phyloP scores from a whole-genome alignment of 2,888 invertebrate species.

The Hermodice carunculata region DNA sequence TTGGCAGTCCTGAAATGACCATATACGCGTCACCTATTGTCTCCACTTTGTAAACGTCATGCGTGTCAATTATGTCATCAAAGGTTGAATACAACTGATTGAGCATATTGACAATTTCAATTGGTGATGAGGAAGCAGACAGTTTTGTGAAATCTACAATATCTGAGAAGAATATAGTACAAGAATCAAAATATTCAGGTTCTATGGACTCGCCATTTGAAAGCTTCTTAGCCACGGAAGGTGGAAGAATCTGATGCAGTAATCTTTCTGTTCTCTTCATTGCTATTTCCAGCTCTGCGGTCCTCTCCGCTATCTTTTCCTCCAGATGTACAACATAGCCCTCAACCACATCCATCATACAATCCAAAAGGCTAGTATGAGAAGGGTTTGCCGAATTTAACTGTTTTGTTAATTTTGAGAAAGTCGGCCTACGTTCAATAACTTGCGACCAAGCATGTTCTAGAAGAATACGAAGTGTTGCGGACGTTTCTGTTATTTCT shows the following conservation, averaged over 20 bases:
- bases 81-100: slow-evolving; percentile 36
- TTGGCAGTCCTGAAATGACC: slow-evolving; percentile 33
- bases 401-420: background rate
- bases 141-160: slow-evolving; percentile 39
- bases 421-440: slow-evolving; percentile 51
- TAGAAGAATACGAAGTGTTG: no score
- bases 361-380: slow-evolving; percentile 57
- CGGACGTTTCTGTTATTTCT: slow-evolving; percentile 38
- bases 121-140: slow-evolving; percentile 29
- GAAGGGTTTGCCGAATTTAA: slow-evolving; percentile 44
- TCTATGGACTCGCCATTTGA: slow-evolving; percentile 36
- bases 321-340: slow-evolving; percentile 57
- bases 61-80: slow-evolving; percentile 30
- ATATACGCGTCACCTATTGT: slow-evolving; percentile 40
- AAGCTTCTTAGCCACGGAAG: slow-evolving; percentile 46
- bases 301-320: slow-evolving; percentile 53
- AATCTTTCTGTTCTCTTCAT: slow-evolving; percentile 48
- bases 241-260: slow-evolving; percentile 54
- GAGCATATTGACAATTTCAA: slow-evolving; percentile 39
- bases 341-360: slow-evolving; percentile 64
- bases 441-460: no score
- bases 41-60: slow-evolving; percentile 34
- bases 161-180: slow-evolving; percentile 46
- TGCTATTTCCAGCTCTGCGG: slow-evolving; percentile 45
- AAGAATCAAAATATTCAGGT: slow-evolving; percentile 44